Evolutionary conservation across 2,797 vertebrate genomes (phyloP), one percentile per base, ranked within the genome.

Genomic region (Lacerta viridis): DNA sequence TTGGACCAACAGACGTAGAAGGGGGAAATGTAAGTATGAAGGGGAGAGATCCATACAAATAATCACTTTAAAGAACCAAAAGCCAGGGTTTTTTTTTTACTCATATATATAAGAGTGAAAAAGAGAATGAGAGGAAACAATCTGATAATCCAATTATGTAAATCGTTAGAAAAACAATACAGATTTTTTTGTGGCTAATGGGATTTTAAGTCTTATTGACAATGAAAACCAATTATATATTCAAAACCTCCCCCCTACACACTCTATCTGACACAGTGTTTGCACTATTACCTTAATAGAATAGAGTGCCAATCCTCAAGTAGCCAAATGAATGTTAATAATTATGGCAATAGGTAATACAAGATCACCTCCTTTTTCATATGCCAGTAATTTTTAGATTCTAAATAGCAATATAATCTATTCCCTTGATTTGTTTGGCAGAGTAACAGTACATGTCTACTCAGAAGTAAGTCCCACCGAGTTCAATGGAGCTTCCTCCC

Each of bases 131-230:
- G 92, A 86, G 90, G 78, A 94, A 93, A 93, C 92, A 76, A 85
- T 80, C 84, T 91, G 93, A 94, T 94, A 88, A 95, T 95, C 92
- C 83, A 95, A 95, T 96, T 95, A 95, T 94, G 87, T 86, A 94
- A 95, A 90, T 92, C 89, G 94, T 95, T 95, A 93, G 90, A 91
- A 95, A 96, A 95, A 96, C 93, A 96, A 95, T 93, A 92, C 93
- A 88, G 94, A 92, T 87, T 94, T 93, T 92, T 95, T 59, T 84
- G 46, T 72, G 89, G 85, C 87, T 96, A 95, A 96, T 95, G 91
- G 92, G 92, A 96, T 95, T 96, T 96, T 94, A 95, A 94, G 92
- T 91, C 91, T 93, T 93, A 95, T 94, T 95, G 94, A 93, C 94
- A 94, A 94, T 94, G 90, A 94, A 95, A 96, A 94, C 91, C 94